Base-by-base conservation (phyloP, 1,140 invertebrate species). In the Argopecten irradians region DNA sequence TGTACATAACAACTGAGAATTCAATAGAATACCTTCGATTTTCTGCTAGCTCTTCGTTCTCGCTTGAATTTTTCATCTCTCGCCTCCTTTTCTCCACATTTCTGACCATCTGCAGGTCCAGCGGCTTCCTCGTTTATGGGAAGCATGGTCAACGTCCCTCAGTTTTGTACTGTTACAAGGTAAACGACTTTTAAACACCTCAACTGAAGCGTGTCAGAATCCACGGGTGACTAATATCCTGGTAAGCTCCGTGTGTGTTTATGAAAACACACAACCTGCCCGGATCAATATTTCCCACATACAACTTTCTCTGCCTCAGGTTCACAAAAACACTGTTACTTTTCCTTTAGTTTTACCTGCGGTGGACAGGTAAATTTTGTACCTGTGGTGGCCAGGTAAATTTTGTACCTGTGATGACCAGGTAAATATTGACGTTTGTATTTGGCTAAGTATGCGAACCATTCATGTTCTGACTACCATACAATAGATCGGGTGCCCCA, bases 51-150 rank as follows among this genome's bases (percentile, higher is more conserved):
- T 71, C 55, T 22, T 71, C 55, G 55, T 71, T 71, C 55, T n/a
- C 55, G 55, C 55, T 71, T 71, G 55, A 71, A 71, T 71, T 71
- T 71, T 28, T 71, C 55, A 71, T 71, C 55, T 71, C 28, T 46
- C 22, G 2, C 19, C 9, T 46, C 43, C 43, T 46, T 71, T 71
- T 71, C 55, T 28, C 1, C n/a, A 71, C 55, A 71, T 71, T 71
- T 71, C 55, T 71, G 55, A 71, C n/a, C 55, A 1, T 71, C 55
- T 71, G 55, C 1, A 22, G 43, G 9, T 19, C 43, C 43, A 19
- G 22, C 5, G 22, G 55, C 55, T 28, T 71, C 55, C 55, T 71
- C 22, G 22, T 71, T n/a, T 22, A 71, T n/a, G 2, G 55, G 55
- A 71, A 71, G n/a, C 55, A 71, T 71, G 55, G 22, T 28, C 5